Evolutionary conservation across 1,140 invertebrate species (phyloP).

Genomic region (Panagrolaimus sp.): DNA sequence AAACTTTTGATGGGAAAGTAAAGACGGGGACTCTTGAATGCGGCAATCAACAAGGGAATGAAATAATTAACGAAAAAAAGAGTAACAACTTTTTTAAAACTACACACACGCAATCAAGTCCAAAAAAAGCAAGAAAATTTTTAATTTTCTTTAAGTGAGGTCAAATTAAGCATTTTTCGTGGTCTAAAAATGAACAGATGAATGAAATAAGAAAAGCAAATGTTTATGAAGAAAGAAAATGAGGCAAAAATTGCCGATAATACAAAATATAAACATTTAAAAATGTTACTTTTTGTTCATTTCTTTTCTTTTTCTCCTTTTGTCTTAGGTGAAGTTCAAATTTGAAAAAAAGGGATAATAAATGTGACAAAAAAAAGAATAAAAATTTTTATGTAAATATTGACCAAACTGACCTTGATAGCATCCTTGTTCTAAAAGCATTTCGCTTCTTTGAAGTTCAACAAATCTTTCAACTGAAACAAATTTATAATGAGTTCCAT

Average conservation of each 20-base stretch:
- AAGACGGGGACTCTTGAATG: no score
- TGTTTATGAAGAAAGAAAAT: neutral
- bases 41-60: no score
- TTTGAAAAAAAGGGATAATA: neutral
- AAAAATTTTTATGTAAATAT: neutral
- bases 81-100: no score
- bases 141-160: neutral
- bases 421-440: conserved; percentile 33
- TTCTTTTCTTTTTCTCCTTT: no score
- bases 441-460: conserved; percentile 15
- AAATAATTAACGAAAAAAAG: no score
- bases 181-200: neutral
- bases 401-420: conserved; percentile 37
- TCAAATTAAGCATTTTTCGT: conserved; percentile 1
- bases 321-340: no score
- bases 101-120: neutral
- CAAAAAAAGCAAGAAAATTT: neutral
- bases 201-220: neutral
- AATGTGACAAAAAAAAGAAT: conserved; percentile 1
- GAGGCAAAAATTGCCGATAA: neutral
- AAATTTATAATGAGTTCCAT: conserved; percentile 37
- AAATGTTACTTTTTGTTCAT: neutral
- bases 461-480: conserved; percentile 27
- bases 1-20: neutral
- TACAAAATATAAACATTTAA: neutral